These are phyloP conservation scores for Tragelaphus scriptus DNA, from an alignment of 2,113 vertebrate species.

Conservation along the genomic window DNA sequence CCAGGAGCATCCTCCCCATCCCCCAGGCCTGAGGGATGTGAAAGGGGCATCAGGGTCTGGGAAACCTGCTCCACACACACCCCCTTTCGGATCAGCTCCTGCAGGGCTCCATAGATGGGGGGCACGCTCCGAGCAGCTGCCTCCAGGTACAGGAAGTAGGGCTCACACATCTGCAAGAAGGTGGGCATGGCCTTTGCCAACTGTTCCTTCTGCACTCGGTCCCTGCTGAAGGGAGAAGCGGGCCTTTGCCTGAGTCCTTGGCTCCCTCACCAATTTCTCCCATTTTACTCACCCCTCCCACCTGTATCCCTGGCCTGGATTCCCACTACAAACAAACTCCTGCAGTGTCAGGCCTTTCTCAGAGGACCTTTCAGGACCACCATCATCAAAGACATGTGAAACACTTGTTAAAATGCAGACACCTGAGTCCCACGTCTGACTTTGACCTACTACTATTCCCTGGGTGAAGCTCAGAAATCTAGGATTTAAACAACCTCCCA, in stretches of 20 bases:
- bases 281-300: background rate
- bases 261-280: background rate
- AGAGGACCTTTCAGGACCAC: background rate
- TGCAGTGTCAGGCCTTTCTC: background rate
- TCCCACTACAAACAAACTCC: too few relatives aligned
- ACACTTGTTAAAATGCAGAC: slow-evolving; percentile 9
- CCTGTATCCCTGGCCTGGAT: background rate
- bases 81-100: slow-evolving; percentile 68
- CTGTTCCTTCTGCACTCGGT: slow-evolving; percentile 68
- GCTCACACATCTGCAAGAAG: slow-evolving; percentile 83
- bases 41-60: background rate
- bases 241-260: background rate
- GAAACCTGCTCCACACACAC: slow-evolving; percentile 67
- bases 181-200: slow-evolving; percentile 73
- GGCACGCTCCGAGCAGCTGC: slow-evolving; percentile 70
- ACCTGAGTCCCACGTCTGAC: background rate
- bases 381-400: background rate
- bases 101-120: slow-evolving; percentile 52
- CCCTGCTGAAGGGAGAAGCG: slow-evolving; percentile 70
- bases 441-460: background rate
- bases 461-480: background rate
- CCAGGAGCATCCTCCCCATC: background rate
- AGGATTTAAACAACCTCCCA: background rate
- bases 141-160: slow-evolving; percentile 86
- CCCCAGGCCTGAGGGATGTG: background rate